Conservation (phyloP, 1,140 invertebrate genomes). For the Drosophila ercepeae region DNA sequence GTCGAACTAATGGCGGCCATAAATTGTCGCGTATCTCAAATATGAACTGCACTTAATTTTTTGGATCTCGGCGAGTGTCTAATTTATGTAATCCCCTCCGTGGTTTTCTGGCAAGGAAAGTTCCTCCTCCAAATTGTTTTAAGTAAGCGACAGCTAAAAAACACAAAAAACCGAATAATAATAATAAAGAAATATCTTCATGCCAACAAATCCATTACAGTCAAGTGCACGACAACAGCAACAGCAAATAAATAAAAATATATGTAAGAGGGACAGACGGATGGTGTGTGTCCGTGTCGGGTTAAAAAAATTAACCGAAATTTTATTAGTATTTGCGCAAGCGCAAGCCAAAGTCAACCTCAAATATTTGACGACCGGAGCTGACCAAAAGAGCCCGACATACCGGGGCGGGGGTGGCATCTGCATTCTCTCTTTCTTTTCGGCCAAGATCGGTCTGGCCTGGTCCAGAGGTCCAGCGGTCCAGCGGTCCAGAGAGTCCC, state of each 20-base stretch:
- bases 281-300: slow-evolving; percentile 62
- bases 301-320: slow-evolving; percentile 83
- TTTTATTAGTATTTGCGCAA: slow-evolving; percentile 83
- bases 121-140: slow-evolving; percentile 64
- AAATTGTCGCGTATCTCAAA: slow-evolving; percentile 51
- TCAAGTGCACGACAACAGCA: slow-evolving; percentile 66
- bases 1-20: slow-evolving; percentile 49
- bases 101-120: slow-evolving; percentile 58
- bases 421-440: slow-evolving; percentile 33
- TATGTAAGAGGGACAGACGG: slow-evolving; percentile 4
- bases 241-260: slow-evolving; percentile 75
- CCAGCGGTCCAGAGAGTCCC: slow-evolving; percentile 8
- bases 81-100: slow-evolving; percentile 74
- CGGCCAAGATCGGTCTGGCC: slow-evolving; percentile 4
- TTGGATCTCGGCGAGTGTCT: slow-evolving; percentile 51
- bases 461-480: slow-evolving; percentile 27
- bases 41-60: slow-evolving; percentile 40
- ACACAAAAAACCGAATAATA: slow-evolving; percentile 38
- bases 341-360: slow-evolving; percentile 76
- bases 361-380: slow-evolving; percentile 72
- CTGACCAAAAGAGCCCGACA: slow-evolving; percentile 53
- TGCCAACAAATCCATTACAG: slow-evolving; percentile 83
- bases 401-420: slow-evolving; percentile 6
- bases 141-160: slow-evolving; percentile 54
- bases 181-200: slow-evolving; percentile 75